Evolutionary conservation across 2,113 vertebrate species (phyloP), one percentile per base, ranked within the genome.

Genomic region (Conger conger): DNA sequence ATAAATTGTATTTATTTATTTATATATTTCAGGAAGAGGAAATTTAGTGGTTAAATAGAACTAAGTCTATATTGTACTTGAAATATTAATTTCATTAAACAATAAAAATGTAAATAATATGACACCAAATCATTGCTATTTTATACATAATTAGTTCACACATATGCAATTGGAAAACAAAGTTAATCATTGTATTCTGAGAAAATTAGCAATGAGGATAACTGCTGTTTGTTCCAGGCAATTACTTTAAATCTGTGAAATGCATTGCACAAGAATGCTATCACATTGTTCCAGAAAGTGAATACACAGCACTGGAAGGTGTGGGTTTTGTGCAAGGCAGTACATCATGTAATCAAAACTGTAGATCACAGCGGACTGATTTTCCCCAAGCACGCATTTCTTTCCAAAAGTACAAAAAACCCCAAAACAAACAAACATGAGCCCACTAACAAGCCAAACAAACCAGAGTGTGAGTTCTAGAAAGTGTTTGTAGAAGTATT

Each of bases 201-300:
- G 89, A 89, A 85, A 50, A 85, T 86, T 79, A 15, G 60, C 30
- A 82, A 82, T 42, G 88, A 88, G 86, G 40, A 89, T 83, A 90
- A 87, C 83, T 88, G 63, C 53, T 83, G 83, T 87, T 84, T 86
- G 86, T 90, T 87, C 42, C 54, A 57, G 38, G 82, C 73, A 86
- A n/a, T n/a, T n/a, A n/a, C n/a, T n/a, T 50, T 88, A 86, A 89
- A 92, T 89, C 80, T 35, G 60, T 54, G 84, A 80, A n/a, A 83
- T 7, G 86, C 11, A 13, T 38, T 27, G 81, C 30, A 40, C 42
- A 50, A 89, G 85, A 92, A 89, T 40, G 16, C 82, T 87, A 91
- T 90, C 89, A 23, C 60, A 18, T n/a, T 83, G 54, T 81, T 82
- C 73, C 20, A 1, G 0, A 53, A 11, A 85, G 60, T 86, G 11